Percentiles rank a stretch among this genome's conserved stretches.
Conservation (phyloP, 2,113 vertebrate genomes). For the Eolophus roseicapilla region DNA sequence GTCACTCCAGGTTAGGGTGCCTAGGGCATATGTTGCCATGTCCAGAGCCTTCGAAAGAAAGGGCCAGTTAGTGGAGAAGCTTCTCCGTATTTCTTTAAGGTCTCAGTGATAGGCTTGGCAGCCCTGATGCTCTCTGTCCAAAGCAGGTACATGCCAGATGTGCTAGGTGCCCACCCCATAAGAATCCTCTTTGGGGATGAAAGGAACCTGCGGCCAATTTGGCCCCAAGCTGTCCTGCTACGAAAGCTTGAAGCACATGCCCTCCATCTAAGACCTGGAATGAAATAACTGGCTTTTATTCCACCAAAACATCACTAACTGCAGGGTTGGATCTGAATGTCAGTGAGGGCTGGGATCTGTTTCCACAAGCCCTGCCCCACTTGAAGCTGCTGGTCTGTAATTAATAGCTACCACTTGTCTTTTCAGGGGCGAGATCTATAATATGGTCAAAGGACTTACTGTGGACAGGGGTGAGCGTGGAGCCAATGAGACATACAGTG, state of each 20-base stretch:
- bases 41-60: neutral
- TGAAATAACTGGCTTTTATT: neutral
- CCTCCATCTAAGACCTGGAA: neutral
- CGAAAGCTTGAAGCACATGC: neutral
- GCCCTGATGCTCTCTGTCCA: neutral
- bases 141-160: neutral
- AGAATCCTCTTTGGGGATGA: neutral
- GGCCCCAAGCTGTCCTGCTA: neutral
- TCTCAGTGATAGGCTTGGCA: neutral
- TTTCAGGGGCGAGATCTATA: constrained; percentile 75
- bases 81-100: neutral
- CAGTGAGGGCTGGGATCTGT: neutral
- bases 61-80: neutral
- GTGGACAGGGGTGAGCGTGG: constrained; percentile 71
- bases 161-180: rapidly evolving
- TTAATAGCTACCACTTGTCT: neutral
- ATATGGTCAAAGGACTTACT: constrained; percentile 75
- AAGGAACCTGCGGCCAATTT: neutral
- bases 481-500: constrained; percentile 42
- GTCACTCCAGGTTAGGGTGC: neutral
- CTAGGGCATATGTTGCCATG: neutral
- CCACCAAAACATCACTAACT: neutral
- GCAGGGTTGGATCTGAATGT: neutral
- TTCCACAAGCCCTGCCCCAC: neutral
- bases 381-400: neutral